Evolutionary conservation across 1,140 invertebrate species (phyloP).

Genomic region (Atopsyche davidsoni): DNA sequence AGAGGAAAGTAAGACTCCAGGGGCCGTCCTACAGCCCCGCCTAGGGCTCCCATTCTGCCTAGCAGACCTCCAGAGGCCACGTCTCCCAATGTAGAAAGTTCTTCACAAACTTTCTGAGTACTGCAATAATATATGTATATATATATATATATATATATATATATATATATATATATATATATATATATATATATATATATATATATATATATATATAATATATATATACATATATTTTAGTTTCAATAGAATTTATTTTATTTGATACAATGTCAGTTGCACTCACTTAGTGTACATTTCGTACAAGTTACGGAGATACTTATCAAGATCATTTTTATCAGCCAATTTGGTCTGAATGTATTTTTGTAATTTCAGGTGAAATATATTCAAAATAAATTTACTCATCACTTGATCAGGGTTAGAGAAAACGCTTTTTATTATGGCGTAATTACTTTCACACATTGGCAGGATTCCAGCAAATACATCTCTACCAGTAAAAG

Average conservation of each 20-base stretch:
- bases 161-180: too few relatives aligned
- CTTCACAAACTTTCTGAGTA: constrained; percentile 43
- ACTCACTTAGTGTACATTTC: constrained; percentile 79
- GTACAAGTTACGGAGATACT: constrained; percentile 82
- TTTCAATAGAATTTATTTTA: constrained; percentile 9
- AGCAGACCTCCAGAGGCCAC: constrained; percentile 37
- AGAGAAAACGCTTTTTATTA: constrained; percentile 91
- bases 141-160: too few relatives aligned
- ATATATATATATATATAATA: too few relatives aligned
- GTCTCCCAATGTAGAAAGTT: constrained; percentile 38
- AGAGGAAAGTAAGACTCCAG: constrained; percentile 39
- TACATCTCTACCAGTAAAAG: constrained; percentile 70
- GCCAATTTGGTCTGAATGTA: constrained; percentile 74
- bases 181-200: too few relatives aligned
- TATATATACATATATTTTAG: too few relatives aligned
- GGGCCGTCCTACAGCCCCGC: constrained; percentile 41
- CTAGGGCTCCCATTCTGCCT: constrained; percentile 39
- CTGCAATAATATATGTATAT: too few relatives aligned
- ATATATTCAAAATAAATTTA: constrained; percentile 96
- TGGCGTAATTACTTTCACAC: constrained; percentile 81
- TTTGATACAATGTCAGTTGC: constrained; percentile 3
- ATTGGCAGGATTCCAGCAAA: constrained; percentile 88
- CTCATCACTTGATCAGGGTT: constrained; percentile 97
- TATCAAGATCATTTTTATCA: constrained; percentile 75
- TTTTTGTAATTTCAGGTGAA: constrained; percentile 86